These are phyloP conservation scores for Linnaemya vulpina DNA, from an alignment of 2,888 invertebrate genomes.

Conservation along the genomic window DNA sequence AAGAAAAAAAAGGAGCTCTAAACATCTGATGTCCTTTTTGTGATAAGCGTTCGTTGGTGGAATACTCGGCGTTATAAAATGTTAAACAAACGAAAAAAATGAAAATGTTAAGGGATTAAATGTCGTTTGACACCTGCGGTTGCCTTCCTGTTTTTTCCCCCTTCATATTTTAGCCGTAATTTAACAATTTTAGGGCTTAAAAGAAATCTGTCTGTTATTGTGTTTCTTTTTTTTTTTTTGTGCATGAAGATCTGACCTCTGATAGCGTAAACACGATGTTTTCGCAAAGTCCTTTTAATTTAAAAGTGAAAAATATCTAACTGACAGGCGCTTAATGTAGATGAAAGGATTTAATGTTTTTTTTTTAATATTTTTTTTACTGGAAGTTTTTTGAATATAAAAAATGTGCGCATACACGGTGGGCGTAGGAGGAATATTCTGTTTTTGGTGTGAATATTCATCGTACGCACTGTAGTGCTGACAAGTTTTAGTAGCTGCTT, in stretches of 20 bases:
- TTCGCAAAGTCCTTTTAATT: neutral
- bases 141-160: conserved; percentile 34
- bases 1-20: conserved; percentile 50
- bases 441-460: neutral
- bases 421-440: neutral
- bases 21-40: conserved; percentile 70
- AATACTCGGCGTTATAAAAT: conserved; percentile 28
- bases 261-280: conserved; percentile 57
- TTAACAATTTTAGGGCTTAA: conserved; percentile 52
- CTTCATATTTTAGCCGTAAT: conserved; percentile 3
- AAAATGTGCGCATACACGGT: neutral
- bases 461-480: neutral
- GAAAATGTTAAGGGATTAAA: conserved; percentile 63
- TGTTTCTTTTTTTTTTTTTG: conserved; percentile 31
- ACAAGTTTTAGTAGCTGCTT: too few relatives aligned
- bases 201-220: conserved; percentile 48
- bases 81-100: too few relatives aligned
- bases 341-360: neutral
- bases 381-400: conserved; percentile 8
- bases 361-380: neutral
- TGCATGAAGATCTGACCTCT: conserved; percentile 58
- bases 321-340: conserved; percentile 35
- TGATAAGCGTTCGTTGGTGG: conserved; percentile 56
- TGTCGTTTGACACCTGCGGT: conserved; percentile 69
- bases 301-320: conserved; percentile 17